phyloP scores from a whole-genome alignment of 2,888 invertebrate species.

The Lysandra coridon region DNA sequence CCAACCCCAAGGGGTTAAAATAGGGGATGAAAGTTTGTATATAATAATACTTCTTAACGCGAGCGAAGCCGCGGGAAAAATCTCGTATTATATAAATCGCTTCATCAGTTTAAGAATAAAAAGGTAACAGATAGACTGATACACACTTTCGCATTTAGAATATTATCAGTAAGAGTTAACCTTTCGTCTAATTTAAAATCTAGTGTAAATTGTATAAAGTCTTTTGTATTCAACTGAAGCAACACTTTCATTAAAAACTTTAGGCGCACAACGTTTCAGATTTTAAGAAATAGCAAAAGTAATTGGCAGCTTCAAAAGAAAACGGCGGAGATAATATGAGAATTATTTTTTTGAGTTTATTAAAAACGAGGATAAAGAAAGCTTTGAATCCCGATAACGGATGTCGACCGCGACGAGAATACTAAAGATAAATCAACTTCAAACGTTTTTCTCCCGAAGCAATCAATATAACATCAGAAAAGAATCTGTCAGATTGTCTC shows the following conservation, averaged over 20 bases:
- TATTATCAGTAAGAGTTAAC: no score
- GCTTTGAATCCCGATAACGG: slow-evolving; percentile 23
- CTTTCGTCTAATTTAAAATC: no score
- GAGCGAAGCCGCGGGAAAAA: no score
- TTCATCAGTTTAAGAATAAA: no score
- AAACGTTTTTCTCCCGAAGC: slow-evolving; percentile 1
- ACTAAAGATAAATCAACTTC: slow-evolving; percentile 25
- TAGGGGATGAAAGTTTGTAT: no score
- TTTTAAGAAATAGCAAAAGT: neutral
- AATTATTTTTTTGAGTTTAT: slow-evolving; percentile 1
- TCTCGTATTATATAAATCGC: no score
- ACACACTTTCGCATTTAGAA: no score
- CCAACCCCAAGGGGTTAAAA: no score
- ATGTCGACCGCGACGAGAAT: slow-evolving; percentile 18
- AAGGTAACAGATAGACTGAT: no score
- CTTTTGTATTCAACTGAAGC: neutral
- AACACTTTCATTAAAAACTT: neutral
- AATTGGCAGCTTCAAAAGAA: neutral
- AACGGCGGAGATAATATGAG: slow-evolving; percentile 2
- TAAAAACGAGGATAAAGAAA: slow-evolving; percentile 20
- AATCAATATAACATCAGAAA: slow-evolving; percentile 27
- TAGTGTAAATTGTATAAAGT: neutral
- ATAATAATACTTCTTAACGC: no score
- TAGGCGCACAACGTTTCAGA: neutral
- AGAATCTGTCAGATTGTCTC: slow-evolving; percentile 26